Conservation (phyloP, 2,797 vertebrate genomes). For the Ispidina picta region DNA sequence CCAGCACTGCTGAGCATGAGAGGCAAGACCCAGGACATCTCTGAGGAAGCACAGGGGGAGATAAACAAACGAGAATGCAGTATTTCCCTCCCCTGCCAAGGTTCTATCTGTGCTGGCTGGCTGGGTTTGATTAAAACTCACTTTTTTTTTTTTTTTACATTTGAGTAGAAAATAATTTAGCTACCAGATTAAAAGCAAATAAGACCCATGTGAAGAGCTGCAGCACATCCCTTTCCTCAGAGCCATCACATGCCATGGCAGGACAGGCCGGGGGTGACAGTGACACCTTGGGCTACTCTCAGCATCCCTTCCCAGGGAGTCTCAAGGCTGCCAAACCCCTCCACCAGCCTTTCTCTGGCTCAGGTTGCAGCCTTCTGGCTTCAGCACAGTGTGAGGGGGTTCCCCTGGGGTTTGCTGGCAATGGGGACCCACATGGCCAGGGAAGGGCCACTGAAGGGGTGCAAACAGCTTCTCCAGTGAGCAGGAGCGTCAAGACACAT, state of each 20-base stretch:
- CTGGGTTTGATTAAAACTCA: constrained; percentile 62
- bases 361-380: neutral
- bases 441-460: neutral
- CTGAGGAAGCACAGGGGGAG: neutral
- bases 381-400: neutral
- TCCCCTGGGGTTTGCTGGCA: neutral
- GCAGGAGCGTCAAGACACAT: neutral
- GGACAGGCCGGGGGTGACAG: fast-evolving
- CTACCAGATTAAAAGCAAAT: constrained; percentile 11
- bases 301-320: neutral
- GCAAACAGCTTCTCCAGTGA: neutral
- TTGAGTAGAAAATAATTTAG: constrained; percentile 47
- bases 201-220: neutral
- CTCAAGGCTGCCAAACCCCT: neutral
- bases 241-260: fast-evolving
- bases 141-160: constrained; percentile 49
- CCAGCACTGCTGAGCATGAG: fast-evolving
- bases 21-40: fast-evolving
- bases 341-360: neutral
- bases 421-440: fast-evolving
- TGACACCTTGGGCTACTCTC: neutral
- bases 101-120: constrained; percentile 65
- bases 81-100: neutral
- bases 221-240: fast-evolving
- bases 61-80: constrained; percentile 32